Evolutionary conservation across 2,888 invertebrate species (phyloP), one percentile per base, ranked within the genome.

Genomic region (Idaea dimidiata): DNA sequence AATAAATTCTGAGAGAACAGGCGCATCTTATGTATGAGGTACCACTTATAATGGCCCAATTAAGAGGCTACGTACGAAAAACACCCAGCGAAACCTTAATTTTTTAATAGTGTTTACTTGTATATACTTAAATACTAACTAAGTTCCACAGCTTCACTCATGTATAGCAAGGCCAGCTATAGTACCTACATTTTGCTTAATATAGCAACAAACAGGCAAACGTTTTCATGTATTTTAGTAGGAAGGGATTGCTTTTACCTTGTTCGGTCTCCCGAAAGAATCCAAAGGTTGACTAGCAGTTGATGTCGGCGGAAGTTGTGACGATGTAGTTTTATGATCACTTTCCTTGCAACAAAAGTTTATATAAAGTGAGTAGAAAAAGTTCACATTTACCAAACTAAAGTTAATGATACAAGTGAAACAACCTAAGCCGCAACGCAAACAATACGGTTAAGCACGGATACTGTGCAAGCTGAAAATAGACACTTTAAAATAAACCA

Each of bases 261-360:
- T 84, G 59, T 76, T 81, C 8, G 77, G 70, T 18, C 83, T 71
- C 43, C 72, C 76, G 57, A 70, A 72, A 7, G 63, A 58, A 57
- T 72, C 71, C 33, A 65, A 8, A 71, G 81, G 68, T 63, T 83
- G 85, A 59, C 71, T 78, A 10, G 79, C 70, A 69, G 73, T 77
- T 0, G 83, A 71, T 4, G 76, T 74, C 3, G 81, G 72, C 0
- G 79, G 69, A 57, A 83, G 62, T 58, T 77, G 83, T 4, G 77
- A 59, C 2, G 79, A 65, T 7, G 72, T 72, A 14, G 72, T 64
- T 64, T 84, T 86, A 16, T 71, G 72, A 16, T 87, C 87, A 56
- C 63, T 74, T 16, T 87, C 86, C 87, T 87, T 69, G 16, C 67
- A 59, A 31, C 16, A 8, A 55, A 55, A n/a, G n/a, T n/a, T n/a